These are phyloP conservation scores for Sitophilus oryzae DNA, from an alignment of 1,140 invertebrate genomes.

Conservation along the genomic window DNA sequence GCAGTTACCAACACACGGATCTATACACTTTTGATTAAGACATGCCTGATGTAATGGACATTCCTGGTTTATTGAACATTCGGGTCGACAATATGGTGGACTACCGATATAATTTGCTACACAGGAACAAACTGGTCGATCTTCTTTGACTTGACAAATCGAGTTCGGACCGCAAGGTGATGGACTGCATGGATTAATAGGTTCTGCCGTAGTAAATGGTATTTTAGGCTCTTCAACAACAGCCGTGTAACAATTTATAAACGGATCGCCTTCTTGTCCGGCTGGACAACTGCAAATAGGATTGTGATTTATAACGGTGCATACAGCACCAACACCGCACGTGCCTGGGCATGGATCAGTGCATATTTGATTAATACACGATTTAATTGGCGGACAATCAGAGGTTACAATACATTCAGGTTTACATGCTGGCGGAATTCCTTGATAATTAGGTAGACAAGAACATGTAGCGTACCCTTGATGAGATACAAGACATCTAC, in stretches of 20 bases:
- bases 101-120: conserved; percentile 66
- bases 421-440: conserved; percentile 71
- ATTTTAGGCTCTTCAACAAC: conserved; percentile 44
- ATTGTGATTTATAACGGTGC: conserved; percentile 74
- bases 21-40: conserved; percentile 70
- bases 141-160: conserved; percentile 72
- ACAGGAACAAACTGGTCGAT: conserved; percentile 72
- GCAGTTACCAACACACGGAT: conserved; percentile 70
- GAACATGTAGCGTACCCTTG: conserved; percentile 71
- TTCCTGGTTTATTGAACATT: conserved; percentile 70
- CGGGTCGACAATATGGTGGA: conserved; percentile 66
- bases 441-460: conserved; percentile 71
- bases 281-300: conserved; percentile 72
- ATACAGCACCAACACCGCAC: conserved; percentile 68
- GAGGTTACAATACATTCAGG: conserved; percentile 75
- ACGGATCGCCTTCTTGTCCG: conserved; percentile 74
- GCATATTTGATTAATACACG: conserved; percentile 74
- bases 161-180: conserved; percentile 82
- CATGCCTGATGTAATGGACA: conserved; percentile 70
- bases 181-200: conserved; percentile 65
- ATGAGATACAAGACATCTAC: conserved; percentile 63
- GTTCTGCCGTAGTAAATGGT: conserved; percentile 40
- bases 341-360: conserved; percentile 70
- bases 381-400: conserved; percentile 69
- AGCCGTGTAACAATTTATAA: conserved; percentile 59